A percentile compares a stretch with the other conserved stretches of the same genome.
Conservation (phyloP, 2,797 vertebrate species). For the Pipistrellus kuhlii region DNA sequence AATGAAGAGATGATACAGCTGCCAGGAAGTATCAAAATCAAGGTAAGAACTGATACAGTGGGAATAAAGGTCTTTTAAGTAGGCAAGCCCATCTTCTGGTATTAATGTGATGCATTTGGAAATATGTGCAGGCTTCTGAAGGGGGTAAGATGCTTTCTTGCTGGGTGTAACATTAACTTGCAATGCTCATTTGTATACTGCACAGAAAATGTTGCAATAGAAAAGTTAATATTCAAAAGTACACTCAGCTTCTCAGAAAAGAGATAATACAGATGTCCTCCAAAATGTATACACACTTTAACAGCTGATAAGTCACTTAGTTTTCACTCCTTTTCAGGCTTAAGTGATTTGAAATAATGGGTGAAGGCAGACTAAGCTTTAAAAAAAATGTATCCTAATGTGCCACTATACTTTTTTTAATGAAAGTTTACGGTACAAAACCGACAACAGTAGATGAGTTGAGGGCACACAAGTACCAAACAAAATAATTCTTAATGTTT, state of each 20-base stretch:
- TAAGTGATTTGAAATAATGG: not conserved
- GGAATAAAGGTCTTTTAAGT: not conserved
- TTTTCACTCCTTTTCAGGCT: not conserved
- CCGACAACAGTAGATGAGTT: not conserved
- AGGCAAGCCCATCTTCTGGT: not conserved
- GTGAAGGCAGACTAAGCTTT: not conserved
- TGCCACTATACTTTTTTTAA: not conserved
- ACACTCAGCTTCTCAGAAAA: not conserved
- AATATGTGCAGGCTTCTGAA: not conserved
- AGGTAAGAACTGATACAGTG: not conserved
- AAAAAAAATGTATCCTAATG: not conserved
- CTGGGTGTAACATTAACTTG: not conserved
- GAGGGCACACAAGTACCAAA: not conserved
- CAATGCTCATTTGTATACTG: not conserved
- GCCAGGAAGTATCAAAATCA: constrained; percentile 38
- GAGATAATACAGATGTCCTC: not conserved
- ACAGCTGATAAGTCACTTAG: not conserved
- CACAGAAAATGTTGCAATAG: constrained; percentile 30
- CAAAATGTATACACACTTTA: not conserved
- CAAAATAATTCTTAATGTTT: not conserved
- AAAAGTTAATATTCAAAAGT: constrained; percentile 3
- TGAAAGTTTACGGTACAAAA: not conserved
- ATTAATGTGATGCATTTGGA: constrained; percentile 1
- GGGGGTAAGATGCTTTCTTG: not conserved
- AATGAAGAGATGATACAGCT: constrained; percentile 24